Evolutionary conservation across 2,888 invertebrate genomes (phyloP).

Genomic region (Leucania comma): DNA sequence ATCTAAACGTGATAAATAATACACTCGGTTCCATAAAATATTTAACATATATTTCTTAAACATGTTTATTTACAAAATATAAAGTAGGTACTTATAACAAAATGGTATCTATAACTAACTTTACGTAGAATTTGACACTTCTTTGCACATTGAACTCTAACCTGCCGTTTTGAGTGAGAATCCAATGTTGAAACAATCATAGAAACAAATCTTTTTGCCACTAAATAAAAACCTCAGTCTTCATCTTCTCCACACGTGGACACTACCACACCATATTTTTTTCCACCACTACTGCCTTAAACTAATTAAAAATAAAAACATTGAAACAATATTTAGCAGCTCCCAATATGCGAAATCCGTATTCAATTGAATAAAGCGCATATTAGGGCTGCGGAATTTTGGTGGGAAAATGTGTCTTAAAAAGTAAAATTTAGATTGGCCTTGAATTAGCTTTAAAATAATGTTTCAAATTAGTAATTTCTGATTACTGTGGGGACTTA

Average conservation of each 20-base stretch:
- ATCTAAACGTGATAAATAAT: constrained; percentile 34
- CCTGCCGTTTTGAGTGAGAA: constrained; percentile 45
- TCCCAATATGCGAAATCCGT: constrained; percentile 22
- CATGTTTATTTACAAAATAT: constrained; percentile 76
- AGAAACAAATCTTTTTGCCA: constrained; percentile 50
- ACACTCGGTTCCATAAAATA: constrained; percentile 63
- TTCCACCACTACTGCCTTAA: constrained; percentile 43
- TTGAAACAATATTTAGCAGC: constrained; percentile 49
- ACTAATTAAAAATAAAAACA: constrained; percentile 38
- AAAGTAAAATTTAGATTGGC: constrained; percentile 33
- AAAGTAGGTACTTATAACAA: constrained; percentile 63
- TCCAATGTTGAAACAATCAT: constrained; percentile 51
- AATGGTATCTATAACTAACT: constrained; percentile 57
- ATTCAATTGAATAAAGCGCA: constrained; percentile 22
- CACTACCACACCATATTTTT: constrained; percentile 58
- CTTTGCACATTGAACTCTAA: constrained; percentile 58
- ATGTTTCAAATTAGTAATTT: constrained; percentile 48
- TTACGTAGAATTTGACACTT: constrained; percentile 71
- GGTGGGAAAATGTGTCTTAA: constrained; percentile 55
- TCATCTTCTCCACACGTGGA: constrained; percentile 63
- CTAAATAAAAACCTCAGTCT: constrained; percentile 78
- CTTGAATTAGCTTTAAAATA: constrained; percentile 49
- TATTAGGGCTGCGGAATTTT: constrained; percentile 36
- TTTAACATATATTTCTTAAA: constrained; percentile 76
- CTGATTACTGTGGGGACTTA: constrained; percentile 52